Conservation (phyloP, 2,113 vertebrate species). For the Catharus minimus region DNA sequence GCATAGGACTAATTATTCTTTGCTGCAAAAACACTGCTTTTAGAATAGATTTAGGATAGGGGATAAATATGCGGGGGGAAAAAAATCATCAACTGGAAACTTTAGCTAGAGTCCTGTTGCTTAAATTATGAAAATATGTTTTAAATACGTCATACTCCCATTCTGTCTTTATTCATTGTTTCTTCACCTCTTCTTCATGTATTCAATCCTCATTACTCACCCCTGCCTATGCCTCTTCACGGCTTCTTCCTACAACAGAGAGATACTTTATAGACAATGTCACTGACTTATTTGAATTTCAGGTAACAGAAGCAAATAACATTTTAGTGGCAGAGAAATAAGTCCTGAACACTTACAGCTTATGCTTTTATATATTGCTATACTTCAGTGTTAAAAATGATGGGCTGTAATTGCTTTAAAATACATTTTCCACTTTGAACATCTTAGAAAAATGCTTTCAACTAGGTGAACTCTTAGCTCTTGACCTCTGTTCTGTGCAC, state of each 20-base stretch:
- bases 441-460: constrained; percentile 9
- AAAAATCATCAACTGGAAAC: background rate
- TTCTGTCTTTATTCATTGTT: background rate
- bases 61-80: background rate
- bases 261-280: background rate
- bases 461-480: constrained; percentile 10
- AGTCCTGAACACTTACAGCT: constrained; percentile 26
- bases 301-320: constrained; percentile 50
- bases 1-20: background rate
- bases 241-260: background rate
- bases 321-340: constrained; percentile 45
- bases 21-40: background rate
- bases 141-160: background rate
- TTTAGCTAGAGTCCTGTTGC: background rate
- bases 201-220: background rate
- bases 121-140: background rate
- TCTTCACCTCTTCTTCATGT: background rate
- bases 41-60: background rate
- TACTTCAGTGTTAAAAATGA: constrained; percentile 33
- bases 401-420: constrained; percentile 49
- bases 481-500: background rate
- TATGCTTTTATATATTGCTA: constrained; percentile 32
- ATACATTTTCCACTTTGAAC: constrained; percentile 26
- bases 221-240: background rate
- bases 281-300: constrained; percentile 8